Conservation (phyloP, 2,113 vertebrate species). For the Antigone vipio region DNA sequence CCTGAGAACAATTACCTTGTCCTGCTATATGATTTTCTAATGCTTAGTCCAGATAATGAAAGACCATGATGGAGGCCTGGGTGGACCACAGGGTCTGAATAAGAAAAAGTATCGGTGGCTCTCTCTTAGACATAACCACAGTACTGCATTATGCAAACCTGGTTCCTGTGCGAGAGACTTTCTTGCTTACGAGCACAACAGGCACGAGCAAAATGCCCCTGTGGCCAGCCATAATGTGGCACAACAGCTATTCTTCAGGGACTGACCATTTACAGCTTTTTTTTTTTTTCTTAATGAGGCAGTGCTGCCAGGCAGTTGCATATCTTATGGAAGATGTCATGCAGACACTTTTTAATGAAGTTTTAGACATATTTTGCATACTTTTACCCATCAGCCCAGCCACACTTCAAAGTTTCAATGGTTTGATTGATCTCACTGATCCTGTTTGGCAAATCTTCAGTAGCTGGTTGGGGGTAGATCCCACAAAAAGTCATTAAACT, state of each 20-base stretch:
- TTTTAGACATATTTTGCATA: conserved; percentile 34
- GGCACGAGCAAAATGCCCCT: neutral
- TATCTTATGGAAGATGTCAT: conserved; percentile 22
- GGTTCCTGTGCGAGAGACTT: neutral
- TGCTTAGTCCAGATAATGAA: neutral
- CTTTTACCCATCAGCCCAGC: conserved; percentile 38
- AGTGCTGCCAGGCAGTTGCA: neutral
- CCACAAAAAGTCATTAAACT: conserved; percentile 36
- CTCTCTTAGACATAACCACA: neutral
- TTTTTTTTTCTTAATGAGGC: conserved; percentile 16
- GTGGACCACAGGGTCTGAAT: neutral
- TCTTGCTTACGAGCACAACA: neutral
- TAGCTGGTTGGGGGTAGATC: neutral
- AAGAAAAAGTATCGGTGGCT: neutral
- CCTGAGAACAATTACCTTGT: neutral
- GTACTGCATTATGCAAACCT: neutral
- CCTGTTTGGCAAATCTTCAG: conserved; percentile 29
- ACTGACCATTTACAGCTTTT: conserved; percentile 16
- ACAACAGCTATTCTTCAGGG: neutral
- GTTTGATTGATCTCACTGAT: conserved; percentile 55
- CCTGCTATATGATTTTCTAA: neutral
- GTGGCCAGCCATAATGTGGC: neutral
- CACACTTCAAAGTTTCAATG: conserved; percentile 55
- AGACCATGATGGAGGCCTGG: too few relatives aligned
- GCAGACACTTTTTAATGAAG: conserved; percentile 50